Conservation (phyloP, 2,888 invertebrate genomes). For the Eupeodes latifasciatus region DNA sequence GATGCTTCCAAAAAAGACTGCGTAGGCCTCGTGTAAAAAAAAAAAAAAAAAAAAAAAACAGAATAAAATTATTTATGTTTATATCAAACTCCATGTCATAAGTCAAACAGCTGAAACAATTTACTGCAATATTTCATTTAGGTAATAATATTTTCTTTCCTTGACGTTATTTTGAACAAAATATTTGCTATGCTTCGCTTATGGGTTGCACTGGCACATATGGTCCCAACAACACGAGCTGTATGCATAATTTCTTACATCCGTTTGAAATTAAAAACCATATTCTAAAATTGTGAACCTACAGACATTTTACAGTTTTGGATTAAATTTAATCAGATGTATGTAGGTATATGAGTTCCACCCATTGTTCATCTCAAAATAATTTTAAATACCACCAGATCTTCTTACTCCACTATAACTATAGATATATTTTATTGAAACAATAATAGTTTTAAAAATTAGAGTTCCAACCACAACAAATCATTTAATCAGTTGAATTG, state of each 20-base stretch:
- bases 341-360: not conserved
- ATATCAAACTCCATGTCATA: constrained; percentile 30
- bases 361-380: no score
- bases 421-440: no score
- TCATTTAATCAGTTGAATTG: not conserved
- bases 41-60: not conserved
- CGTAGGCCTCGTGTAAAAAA: not conserved
- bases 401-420: no score
- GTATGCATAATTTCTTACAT: constrained; percentile 63
- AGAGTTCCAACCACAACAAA: constrained; percentile 8
- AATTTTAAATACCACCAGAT: no score
- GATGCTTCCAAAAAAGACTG: constrained; percentile 22
- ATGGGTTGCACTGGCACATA: constrained; percentile 25
- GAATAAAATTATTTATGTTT: constrained; percentile 2
- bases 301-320: not conserved
- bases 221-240: constrained; percentile 14
- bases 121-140: constrained; percentile 66
- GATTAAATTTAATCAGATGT: constrained; percentile 35
- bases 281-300: not conserved
- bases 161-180: constrained; percentile 10
- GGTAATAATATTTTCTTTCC: constrained; percentile 40
- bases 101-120: constrained; percentile 55
- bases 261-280: constrained; percentile 36
- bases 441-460: not conserved
- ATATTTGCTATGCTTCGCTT: constrained; percentile 12